Conservation (phyloP, 2,797 vertebrate genomes). For the Mormyrops attenuatus region DNA sequence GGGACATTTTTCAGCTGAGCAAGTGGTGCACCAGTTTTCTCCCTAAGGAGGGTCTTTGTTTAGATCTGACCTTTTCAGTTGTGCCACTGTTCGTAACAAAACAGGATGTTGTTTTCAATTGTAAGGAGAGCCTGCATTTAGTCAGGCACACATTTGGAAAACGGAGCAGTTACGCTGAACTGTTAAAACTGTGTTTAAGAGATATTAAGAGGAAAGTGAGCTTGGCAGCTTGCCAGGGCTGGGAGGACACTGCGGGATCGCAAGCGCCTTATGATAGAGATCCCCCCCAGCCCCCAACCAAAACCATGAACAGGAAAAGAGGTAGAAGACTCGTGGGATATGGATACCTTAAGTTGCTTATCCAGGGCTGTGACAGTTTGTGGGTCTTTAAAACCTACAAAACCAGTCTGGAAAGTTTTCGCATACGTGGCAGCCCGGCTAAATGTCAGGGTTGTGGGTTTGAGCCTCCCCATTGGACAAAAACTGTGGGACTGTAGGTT, state of each 20-base stretch:
- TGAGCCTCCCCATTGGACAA: neutral
- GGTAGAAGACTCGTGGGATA: neutral
- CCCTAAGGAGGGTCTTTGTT: neutral
- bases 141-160: neutral
- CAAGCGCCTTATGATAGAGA: neutral
- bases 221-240: neutral
- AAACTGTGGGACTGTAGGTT: neutral
- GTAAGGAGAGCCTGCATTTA: neutral
- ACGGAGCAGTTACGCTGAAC: neutral
- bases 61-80: conserved; percentile 3
- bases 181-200: neutral
- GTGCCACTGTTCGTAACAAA: neutral
- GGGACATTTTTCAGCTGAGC: neutral
- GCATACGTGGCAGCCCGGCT: neutral
- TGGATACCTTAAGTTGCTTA: neutral
- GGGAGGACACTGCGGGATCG: neutral
- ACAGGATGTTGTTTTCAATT: neutral
- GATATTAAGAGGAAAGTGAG: neutral
- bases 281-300: neutral
- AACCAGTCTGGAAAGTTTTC: neutral
- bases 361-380: neutral
- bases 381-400: neutral
- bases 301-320: neutral
- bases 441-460: neutral
- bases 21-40: neutral